phyloP scores from a whole-genome alignment of 2,797 vertebrate genomes.

The Iguana delicatissima region DNA sequence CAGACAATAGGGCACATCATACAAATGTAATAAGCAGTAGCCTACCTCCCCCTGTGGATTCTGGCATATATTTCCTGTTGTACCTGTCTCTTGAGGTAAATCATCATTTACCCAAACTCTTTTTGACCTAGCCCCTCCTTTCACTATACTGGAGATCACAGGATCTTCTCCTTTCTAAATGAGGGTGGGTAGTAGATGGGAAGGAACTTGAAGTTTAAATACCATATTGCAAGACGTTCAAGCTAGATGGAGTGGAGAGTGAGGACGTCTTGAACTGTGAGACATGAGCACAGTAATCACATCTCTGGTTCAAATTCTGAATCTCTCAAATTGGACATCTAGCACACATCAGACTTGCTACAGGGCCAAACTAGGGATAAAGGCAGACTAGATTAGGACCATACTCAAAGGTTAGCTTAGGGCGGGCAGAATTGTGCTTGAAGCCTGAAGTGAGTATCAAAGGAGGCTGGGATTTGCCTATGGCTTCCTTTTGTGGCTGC shows the following conservation, averaged over 20 bases:
- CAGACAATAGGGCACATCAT: not conserved
- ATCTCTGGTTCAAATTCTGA: not conserved
- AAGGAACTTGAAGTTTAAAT: constrained; percentile 32
- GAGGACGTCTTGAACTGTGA: not conserved
- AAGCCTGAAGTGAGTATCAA: too few species aligned
- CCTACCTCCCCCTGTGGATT: not conserved
- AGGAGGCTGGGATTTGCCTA: not conserved
- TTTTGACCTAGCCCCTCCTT: not conserved
- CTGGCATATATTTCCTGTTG: not conserved
- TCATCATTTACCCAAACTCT: not conserved
- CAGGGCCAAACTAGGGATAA: constrained; percentile 2
- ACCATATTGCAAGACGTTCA: not conserved
- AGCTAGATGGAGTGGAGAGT: not conserved
- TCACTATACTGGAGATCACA: not conserved
- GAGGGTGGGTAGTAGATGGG: not conserved
- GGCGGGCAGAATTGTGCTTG: not conserved
- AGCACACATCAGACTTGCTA: not conserved
- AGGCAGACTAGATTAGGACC: not conserved
- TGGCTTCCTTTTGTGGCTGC: not conserved
- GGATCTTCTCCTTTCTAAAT: not conserved
- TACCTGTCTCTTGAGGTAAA: not conserved
- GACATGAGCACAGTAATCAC: not conserved
- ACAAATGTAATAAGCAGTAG: not conserved
- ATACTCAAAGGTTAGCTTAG: too few species aligned
- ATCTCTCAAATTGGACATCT: not conserved